Evolutionary conservation across 1,140 invertebrate species (phyloP), one percentile per base, ranked within the genome.

Genomic region (Diachasma alloeum): DNA sequence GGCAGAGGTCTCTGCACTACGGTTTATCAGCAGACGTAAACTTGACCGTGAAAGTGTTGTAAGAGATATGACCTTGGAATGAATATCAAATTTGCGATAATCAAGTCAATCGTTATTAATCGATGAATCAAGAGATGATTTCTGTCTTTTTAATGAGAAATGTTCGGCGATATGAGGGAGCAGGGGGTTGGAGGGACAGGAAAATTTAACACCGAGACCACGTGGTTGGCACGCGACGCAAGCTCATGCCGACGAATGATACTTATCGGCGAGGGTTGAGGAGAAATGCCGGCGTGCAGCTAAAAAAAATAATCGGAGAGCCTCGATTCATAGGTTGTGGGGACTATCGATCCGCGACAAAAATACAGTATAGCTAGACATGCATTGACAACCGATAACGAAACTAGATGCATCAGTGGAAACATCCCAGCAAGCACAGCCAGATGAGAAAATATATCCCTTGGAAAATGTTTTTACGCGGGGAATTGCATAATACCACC

Each of bases 401-500:
- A 31, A 31, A 31, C 31, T 6, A 31, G 31, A 31, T 31, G 31
- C 15, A 39, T 39, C 26, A 37, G 6, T 67, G 17, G 4, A 70
- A 42, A 70, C 22, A 42, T 42, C 39, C 9, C 39, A 42, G 10
- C 39, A 79, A 69, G 19, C 39, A 66, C 11, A 36, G 3, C 15
- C 66, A 63, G 9, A 42, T 42, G 39, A 42, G 10, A 42, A 10
- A 13, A 13, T 1, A 42, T 42, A 42, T 42, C 13, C 39, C 9
- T 1, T 13, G 13, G 11, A 13, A 70, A 73, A 76, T 76, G 69
- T 79, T 74, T 72, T 36, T 39, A 19, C 22, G 66, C 53, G 36
- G 68, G 67, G 72, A 77, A 80, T 80, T 77, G 73, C 44, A 77
- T 80, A 72, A 80, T 77, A 73, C 3, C 53, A 15, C 72, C 26